Conservation (phyloP, 2,113 vertebrate genomes). For the Candoia aspera region DNA sequence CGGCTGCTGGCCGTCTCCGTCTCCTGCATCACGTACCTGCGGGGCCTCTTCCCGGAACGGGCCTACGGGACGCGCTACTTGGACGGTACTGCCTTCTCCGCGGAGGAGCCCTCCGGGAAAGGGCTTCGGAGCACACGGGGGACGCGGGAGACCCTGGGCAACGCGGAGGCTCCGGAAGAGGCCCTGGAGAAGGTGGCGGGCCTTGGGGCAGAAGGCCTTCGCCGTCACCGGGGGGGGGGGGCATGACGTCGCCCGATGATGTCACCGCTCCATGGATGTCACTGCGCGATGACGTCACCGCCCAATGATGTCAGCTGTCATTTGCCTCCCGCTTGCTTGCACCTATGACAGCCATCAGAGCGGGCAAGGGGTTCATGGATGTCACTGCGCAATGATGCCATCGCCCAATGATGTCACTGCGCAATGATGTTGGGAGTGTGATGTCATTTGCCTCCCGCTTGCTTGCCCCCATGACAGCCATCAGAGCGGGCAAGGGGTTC, state of each 20-base stretch:
- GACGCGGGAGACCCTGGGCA: neutral
- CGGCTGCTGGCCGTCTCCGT: slow-evolving; percentile 91
- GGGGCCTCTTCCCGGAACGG: slow-evolving; percentile 92
- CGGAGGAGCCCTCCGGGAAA: neutral
- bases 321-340: neutral
- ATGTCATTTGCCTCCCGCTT: neutral
- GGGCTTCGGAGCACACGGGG: neutral
- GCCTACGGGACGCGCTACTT: slow-evolving; percentile 92
- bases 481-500: too few species aligned
- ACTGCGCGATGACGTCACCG: neutral
- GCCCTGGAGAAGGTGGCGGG: neutral
- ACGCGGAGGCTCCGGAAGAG: neutral
- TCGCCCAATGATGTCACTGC: neutral
- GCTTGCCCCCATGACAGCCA: too few species aligned
- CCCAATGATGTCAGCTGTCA: neutral
- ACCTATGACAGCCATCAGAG: too few species aligned
- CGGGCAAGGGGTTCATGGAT: too few species aligned
- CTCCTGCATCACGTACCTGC: slow-evolving; percentile 93
- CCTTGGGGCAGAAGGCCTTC: neutral
- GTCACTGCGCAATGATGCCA: neutral
- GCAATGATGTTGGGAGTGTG: fast-evolving
- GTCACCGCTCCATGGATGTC: too few species aligned
- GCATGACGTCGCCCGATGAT: too few species aligned
- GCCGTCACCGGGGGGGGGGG: too few species aligned
- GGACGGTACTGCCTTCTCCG: slow-evolving; percentile 78